Evolutionary conservation across 1,140 invertebrate genomes (phyloP).

Genomic region (Calephelis virginiensis): DNA sequence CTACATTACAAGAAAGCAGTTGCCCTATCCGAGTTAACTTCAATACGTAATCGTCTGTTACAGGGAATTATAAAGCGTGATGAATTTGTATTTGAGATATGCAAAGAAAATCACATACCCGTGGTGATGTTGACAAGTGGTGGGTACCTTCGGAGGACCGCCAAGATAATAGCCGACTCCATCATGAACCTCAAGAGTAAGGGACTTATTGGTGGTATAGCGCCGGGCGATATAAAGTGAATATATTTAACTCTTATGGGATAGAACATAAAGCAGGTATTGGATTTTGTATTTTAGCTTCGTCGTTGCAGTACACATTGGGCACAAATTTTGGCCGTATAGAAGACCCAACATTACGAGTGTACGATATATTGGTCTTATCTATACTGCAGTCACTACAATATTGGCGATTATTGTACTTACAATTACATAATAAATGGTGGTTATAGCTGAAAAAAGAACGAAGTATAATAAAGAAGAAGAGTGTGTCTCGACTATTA

Average conservation of each 20-base stretch:
- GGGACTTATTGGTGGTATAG: constrained; percentile 36
- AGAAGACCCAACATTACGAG: too few species aligned
- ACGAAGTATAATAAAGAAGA: too few species aligned
- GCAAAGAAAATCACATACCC: constrained; percentile 82
- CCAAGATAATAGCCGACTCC: constrained; percentile 86
- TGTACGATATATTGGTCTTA: too few species aligned
- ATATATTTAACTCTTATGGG: not conserved
- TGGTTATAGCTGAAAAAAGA: too few species aligned
- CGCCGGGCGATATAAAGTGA: not conserved
- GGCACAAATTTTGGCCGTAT: not conserved
- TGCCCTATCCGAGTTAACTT: too few species aligned
- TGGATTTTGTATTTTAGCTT: not conserved
- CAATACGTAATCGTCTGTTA: too few species aligned
- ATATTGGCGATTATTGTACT: too few species aligned
- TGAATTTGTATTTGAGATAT: constrained; percentile 88
- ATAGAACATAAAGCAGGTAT: not conserved
- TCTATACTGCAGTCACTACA: too few species aligned
- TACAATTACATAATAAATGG: too few species aligned
- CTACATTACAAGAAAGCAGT: too few species aligned
- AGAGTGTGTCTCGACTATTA: too few species aligned
- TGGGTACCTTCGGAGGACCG: constrained; percentile 88
- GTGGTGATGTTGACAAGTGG: constrained; percentile 94
- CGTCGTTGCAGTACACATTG: not conserved
- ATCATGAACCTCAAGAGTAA: constrained; percentile 81
- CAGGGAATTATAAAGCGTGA: constrained; percentile 91